Evolutionary conservation across 2,888 invertebrate genomes (phyloP), one percentile per base, ranked within the genome.

Genomic region (Neoscelio sp.): DNA sequence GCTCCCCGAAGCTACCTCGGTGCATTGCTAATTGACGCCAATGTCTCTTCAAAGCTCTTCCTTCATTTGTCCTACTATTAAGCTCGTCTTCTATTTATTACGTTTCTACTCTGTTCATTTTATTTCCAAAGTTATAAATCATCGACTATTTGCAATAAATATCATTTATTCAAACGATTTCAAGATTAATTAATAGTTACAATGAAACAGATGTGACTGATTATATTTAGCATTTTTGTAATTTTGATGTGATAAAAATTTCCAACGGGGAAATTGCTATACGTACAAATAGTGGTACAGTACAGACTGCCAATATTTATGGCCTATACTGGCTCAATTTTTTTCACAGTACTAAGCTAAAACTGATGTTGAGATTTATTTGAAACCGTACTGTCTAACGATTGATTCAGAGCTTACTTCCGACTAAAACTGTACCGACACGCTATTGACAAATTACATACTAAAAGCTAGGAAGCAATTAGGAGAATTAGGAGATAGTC

Each of bases 11-110:
- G 54, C 78, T 10, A 71, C 60, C 58, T 50, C 68, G 30, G 58
- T 60, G 52, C 70, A 77, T 71, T 30, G 44, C 71, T 71, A 65
- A 77, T 71, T 71, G 64, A 71, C 56, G 65, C 71, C 65, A 77
- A 77, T 67, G 65, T 65, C 71, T 77, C 67, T 62, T 73, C 73
- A 62, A 73, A 78, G 54, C 60, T 73, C 48, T 38, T 48, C 15
- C 58, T 42, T 62, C 65, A 78, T 78, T 73, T 73, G 67, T 62
- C 71, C 77, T 30, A 28, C 60, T 60, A 60, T 52, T 77, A 77
- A 65, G 46, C 65, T 60, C 20, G 58, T 40, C 30, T 38, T 58
- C 70, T 70, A 70, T 70, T 65, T 64, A 70, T 65, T 68, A 35
- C 58, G 38, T 62, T 12, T 33, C 58, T 54, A 26, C 5, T 28